Base-by-base conservation (phyloP, 2,113 vertebrate species). In the Meles meles region DNA sequence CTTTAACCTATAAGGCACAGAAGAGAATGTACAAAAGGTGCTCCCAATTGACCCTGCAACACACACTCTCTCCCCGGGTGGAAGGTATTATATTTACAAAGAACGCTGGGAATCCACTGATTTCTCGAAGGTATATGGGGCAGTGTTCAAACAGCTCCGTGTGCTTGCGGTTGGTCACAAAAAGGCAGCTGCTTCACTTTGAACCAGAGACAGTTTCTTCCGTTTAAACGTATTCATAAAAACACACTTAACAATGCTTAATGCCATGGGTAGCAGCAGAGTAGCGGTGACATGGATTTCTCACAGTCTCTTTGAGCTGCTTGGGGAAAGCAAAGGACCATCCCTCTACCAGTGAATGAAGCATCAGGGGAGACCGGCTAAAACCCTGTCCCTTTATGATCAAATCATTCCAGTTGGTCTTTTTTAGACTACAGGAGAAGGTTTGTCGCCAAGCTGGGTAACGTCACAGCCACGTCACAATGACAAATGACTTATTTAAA, bases 1-100 rank as follows among this genome's bases (percentile, higher is more conserved):
- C 96, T 98, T 97, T 97, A 95, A 98, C 69, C 92, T 97, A 29
- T 49, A 94, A 96, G 65, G 88, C 93, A 97, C 85, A 63, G 97
- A 98, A 97, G 2, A 93, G 79, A 91, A 6, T n/a, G 57, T 52
- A 96, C 94, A 87, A 57, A 97, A 98, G 84, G 90, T 82, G 12
- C 27, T 86, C 85, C 95, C 97, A 57, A 82, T 37, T 96, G 97
- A 97, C 93, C 95, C 95, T 93, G 44, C 79, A 77, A 23, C 9
- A 44, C 2, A 17, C 3, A 6, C 18, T 47, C 47, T 72, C 47
- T 63, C 57, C 95, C 95, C 86, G 71, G 6, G 95, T 88, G 91
- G 95, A 97, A 97, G 92, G n/a, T 93, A 97, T 93, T 92, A 83
- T 47, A 39, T 37, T 94, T 94, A 97, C 96, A 96, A 95, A 94